Conservation (phyloP, 2,888 invertebrate genomes). For the Chloromyia formosa region DNA sequence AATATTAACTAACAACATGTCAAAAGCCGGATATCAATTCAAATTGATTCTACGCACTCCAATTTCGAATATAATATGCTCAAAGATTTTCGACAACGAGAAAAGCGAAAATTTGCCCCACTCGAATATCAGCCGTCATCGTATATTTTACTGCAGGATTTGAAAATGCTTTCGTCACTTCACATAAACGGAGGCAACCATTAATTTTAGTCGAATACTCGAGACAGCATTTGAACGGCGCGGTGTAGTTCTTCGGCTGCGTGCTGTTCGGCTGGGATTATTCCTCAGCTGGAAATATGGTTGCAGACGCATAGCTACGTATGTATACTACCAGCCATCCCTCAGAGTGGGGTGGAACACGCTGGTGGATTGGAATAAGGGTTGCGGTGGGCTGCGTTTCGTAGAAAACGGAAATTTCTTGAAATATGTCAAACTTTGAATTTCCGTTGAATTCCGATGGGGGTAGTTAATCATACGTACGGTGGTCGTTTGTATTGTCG, state of each 20-base stretch:
- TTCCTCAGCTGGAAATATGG: not conserved
- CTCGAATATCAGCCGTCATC: not conserved
- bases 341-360: no score
- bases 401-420: conserved; percentile 37
- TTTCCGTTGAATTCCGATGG: conserved; percentile 17
- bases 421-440: conserved; percentile 40
- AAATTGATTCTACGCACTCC: conserved; percentile 36
- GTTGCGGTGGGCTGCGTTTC: conserved; percentile 20
- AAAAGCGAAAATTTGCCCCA: not conserved
- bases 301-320: no score
- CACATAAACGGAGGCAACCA: conserved; percentile 25
- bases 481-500: conserved; percentile 2
- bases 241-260: not conserved
- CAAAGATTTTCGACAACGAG: not conserved
- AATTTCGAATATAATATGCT: conserved; percentile 30
- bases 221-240: not conserved
- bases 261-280: not conserved
- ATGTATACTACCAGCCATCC: no score
- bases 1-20: conserved; percentile 39
- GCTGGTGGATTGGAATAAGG: not conserved
- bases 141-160: conserved; percentile 10
- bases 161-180: conserved; percentile 30
- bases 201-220: conserved; percentile 14
- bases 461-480: conserved; percentile 15
- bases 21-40: conserved; percentile 42